Percentiles rank a stretch among this genome's conserved stretches.
These are phyloP conservation scores for Embiotoca jacksoni DNA, from an alignment of 2,113 vertebrate genomes.

Conservation along the genomic window DNA sequence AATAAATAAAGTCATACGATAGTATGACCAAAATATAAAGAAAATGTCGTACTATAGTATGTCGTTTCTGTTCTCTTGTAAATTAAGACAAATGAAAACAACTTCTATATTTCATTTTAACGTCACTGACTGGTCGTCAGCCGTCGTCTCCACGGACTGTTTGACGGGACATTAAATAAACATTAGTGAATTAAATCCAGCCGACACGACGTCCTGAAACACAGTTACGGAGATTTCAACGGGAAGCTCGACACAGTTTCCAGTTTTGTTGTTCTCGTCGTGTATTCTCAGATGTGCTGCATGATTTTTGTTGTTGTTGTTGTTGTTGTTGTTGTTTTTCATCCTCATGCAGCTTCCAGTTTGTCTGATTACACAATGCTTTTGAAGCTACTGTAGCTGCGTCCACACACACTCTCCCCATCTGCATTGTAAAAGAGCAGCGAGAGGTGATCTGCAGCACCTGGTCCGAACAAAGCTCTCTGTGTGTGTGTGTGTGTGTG, in stretches of 20 bases:
- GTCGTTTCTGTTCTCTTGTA: no score
- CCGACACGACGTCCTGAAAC: no score
- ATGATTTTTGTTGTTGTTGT: background rate
- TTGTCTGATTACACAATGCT: conserved; percentile 44
- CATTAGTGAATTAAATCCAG: no score
- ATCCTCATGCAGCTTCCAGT: conserved; percentile 31
- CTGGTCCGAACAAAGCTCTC: conserved; percentile 42
- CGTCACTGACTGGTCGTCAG: no score
- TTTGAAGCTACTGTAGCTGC: conserved; percentile 50
- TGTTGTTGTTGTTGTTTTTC: background rate
- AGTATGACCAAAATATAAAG: no score
- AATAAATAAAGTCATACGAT: no score
- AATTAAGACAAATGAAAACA: no score
- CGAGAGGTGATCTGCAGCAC: conserved; percentile 46
- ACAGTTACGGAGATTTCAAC: background rate
- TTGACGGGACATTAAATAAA: no score
- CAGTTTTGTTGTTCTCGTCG: background rate
- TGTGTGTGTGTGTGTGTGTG: no score
- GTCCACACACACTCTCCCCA: conserved; percentile 19
- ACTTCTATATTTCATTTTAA: no score
- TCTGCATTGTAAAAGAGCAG: conserved; percentile 65
- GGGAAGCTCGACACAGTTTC: background rate
- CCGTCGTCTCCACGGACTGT: no score
- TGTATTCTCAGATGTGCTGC: background rate
- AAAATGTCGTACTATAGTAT: no score